Evolutionary conservation across 2,113 vertebrate species (phyloP).

Genomic region (Centropristis striata): DNA sequence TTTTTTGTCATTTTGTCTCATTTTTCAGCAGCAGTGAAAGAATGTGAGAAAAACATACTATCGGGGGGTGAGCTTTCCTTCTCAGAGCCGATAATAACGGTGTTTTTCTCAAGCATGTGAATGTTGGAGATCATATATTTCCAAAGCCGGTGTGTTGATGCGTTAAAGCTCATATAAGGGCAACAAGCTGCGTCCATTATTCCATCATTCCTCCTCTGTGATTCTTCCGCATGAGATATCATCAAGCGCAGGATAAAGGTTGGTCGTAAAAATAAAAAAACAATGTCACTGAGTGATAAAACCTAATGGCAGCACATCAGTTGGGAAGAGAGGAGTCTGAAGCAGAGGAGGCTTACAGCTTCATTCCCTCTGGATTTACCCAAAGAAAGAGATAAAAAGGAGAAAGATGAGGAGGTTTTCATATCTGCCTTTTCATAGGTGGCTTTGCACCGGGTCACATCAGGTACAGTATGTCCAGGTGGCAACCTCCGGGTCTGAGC

Average conservation of each 20-base stretch:
- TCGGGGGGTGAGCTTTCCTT: background rate
- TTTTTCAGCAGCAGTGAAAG: conserved; percentile 43
- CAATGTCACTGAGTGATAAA: conserved; percentile 9
- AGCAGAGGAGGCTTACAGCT: background rate
- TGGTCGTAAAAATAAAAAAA: conserved; percentile 1
- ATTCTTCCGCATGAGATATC: conserved; percentile 21
- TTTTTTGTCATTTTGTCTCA: no score
- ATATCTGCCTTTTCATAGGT: conserved; percentile 14
- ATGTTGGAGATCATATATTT: conserved; percentile 18
- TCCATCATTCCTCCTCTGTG: conserved; percentile 11
- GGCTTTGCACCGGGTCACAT: conserved; percentile 24
- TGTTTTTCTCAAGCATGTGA: conserved; percentile 27
- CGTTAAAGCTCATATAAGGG: no score
- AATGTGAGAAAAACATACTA: conserved; percentile 33
- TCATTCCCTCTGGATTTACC: conserved; percentile 30
- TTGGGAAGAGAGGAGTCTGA: conserved; percentile 9
- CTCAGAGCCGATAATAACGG: conserved; percentile 20
- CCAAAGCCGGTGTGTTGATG: conserved; percentile 6
- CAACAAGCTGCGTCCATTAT: background rate
- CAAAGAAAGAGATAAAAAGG: conserved; percentile 23
- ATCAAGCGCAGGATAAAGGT: conserved; percentile 30
- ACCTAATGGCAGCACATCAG: conserved; percentile 31
- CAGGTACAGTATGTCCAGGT: no score
- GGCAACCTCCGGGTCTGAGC: no score
- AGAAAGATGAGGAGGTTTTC: conserved; percentile 41